These are phyloP conservation scores for Aethina tumida DNA, from an alignment of 1,140 invertebrate species.

Conservation along the genomic window DNA sequence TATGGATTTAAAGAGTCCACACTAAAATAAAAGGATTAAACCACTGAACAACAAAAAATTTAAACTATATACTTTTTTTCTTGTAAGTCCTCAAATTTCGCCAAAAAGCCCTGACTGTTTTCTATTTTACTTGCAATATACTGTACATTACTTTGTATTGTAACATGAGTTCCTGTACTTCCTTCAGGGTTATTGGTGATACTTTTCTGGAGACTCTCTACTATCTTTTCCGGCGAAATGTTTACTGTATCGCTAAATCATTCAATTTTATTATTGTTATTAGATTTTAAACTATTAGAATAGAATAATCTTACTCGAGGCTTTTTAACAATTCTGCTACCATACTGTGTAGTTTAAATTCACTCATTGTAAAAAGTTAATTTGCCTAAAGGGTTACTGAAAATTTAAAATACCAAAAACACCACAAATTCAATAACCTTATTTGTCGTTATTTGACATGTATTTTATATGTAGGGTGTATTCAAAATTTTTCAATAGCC, in stretches of 20 bases:
- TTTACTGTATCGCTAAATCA: conserved; percentile 35
- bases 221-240: conserved; percentile 40
- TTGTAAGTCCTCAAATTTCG: conserved; percentile 44
- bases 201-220: conserved; percentile 41
- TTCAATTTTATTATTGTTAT: conserved; percentile 10
- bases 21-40: conserved; percentile 31
- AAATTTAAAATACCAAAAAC: no score
- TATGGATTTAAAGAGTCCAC: conserved; percentile 41
- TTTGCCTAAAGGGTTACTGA: no score
- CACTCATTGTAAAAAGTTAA: conserved; percentile 40
- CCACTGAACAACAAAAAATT: conserved; percentile 10
- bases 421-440: no score
- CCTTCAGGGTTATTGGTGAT: conserved; percentile 20
- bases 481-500: no score
- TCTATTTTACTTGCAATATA: conserved; percentile 36
- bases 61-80: conserved; percentile 38
- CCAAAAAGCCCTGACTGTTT: conserved; percentile 37
- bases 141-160: conserved; percentile 36
- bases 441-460: no score
- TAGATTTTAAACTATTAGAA: conserved; percentile 6
- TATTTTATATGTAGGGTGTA: no score
- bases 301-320: conserved; percentile 34
- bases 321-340: conserved; percentile 38
- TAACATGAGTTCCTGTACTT: conserved; percentile 29
- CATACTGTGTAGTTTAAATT: conserved; percentile 43